Base-by-base conservation (phyloP, 2,113 vertebrate species). In the Oncorhynchus mykiss region DNA sequence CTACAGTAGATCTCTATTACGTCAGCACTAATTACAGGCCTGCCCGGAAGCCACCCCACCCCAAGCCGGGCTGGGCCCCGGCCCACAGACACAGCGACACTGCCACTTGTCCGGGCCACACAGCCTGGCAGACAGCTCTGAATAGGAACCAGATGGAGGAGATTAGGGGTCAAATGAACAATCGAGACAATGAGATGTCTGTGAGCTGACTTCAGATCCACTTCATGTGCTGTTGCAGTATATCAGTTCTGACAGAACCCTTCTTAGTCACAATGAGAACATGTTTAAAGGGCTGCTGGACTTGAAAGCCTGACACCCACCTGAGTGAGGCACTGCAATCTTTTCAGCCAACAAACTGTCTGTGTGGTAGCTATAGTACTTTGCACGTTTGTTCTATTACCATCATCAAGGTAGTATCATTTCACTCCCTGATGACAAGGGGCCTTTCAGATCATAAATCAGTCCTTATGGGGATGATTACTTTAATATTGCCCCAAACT, bases 91-190 rank as follows among this genome's bases (percentile, higher is more conserved):
- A 12, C 39, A 12, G 39, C 9, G 39, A 45, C 67, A 59, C 67
- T 51, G 60, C 60, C 75, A 27, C 54, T 74, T 60, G 62, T 14
- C 34, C 54, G 0, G 68, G 71, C 81, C 81, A 85, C 39, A 45
- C 9, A 45, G 39, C 39, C 9, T 45, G 9, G 39, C 39, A 45
- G 39, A 45, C 39, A 45, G 39, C 39, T 45, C 39, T 45, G 39
- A 45, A 45, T 45, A 78, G 48, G 78, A 87, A 89, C 76, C 83
- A 91, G 82, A 82, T 89, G 83, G 72, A 75, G 11, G 80, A 82
- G 81, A 90, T 88, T 84, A 88, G 62, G 81, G 78, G 66, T 72
- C 67, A 78, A 74, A 80, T 68, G 74, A 86, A 71, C 75, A 82
- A 67, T 72, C 31, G 39, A 45, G 39, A 45, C 39, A 45, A 45